These are phyloP conservation scores for Amblyopsis hoosieri DNA, from an alignment of 2,797 vertebrate genomes.

Conservation along the genomic window DNA sequence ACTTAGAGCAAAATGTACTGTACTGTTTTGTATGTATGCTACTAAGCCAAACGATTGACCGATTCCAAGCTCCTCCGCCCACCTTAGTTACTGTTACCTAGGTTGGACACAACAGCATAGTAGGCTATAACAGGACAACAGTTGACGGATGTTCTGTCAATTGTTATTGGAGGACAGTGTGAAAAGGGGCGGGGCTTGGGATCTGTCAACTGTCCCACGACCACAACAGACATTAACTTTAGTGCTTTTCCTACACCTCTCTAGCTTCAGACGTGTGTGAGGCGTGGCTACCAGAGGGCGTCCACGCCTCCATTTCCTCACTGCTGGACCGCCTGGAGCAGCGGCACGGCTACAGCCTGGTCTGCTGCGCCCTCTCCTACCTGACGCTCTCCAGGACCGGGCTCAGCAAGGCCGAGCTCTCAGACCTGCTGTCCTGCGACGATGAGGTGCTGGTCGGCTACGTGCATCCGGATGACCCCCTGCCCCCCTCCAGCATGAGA, in stretches of 20 bases:
- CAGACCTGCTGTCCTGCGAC: slow-evolving; percentile 74
- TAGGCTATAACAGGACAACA: too few species aligned
- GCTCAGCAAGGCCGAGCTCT: slow-evolving; percentile 75
- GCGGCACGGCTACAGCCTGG: slow-evolving; percentile 70
- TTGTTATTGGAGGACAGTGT: too few species aligned
- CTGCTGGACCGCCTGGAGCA: slow-evolving; percentile 74
- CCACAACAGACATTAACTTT: neutral
- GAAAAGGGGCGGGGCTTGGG: too few species aligned
- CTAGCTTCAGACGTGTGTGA: slow-evolving; percentile 72
- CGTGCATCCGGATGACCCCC: slow-evolving; percentile 6
- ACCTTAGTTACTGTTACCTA: too few species aligned
- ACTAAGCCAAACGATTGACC: too few species aligned
- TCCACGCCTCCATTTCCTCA: slow-evolving; percentile 69
- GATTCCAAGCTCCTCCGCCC: too few species aligned
- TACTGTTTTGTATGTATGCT: too few species aligned
- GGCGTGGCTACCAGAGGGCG: slow-evolving; percentile 61
- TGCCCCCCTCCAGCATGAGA: slow-evolving; percentile 34
- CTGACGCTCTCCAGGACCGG: slow-evolving; percentile 75
- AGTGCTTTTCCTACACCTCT: neutral
- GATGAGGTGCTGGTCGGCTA: slow-evolving; percentile 49
- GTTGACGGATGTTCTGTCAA: too few species aligned
- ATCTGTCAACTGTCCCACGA: neutral
- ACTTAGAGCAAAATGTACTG: too few species aligned
- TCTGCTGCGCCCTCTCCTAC: slow-evolving; percentile 66
- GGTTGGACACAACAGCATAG: too few species aligned